Percentiles rank a stretch among this genome's conserved stretches.
These are phyloP conservation scores for Theretra japonica DNA, from an alignment of 2,888 invertebrate species.

Conservation along the genomic window DNA sequence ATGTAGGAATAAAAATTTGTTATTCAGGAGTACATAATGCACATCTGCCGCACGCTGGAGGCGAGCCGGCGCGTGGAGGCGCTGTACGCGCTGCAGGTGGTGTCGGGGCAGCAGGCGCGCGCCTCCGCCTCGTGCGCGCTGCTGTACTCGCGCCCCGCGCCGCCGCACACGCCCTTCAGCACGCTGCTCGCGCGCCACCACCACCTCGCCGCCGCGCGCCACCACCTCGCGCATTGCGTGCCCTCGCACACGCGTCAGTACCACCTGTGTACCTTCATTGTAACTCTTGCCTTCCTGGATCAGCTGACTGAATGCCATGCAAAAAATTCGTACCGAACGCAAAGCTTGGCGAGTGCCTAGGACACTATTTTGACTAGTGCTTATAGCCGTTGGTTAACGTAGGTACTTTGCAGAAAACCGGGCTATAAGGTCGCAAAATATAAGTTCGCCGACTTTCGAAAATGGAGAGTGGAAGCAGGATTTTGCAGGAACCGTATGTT, in stretches of 20 bases:
- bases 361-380: no score
- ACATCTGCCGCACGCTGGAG: conserved; percentile 89
- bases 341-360: no score
- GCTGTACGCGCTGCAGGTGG: conserved; percentile 90
- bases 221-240: conserved; percentile 86
- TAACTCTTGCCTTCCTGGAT: no score
- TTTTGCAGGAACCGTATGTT: no score
- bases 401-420: no score
- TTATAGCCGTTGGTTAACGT: no score
- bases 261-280: no score
- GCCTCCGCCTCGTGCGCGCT: conserved; percentile 92
- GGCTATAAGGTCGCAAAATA: no score
- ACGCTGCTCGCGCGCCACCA: conserved; percentile 81
- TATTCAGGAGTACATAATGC: conserved; percentile 86
- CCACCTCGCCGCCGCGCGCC: conserved; percentile 84
- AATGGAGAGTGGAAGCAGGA: no score
- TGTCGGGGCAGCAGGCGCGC: conserved; percentile 89
- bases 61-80: conserved; percentile 87
- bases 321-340: no score
- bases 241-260: conserved; percentile 64
- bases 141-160: conserved; percentile 86
- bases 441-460: no score
- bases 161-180: conserved; percentile 58
- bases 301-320: no score
- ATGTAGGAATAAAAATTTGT: background rate